Conservation (phyloP, 2,888 invertebrate genomes). For the Metacarcinus magister region DNA sequence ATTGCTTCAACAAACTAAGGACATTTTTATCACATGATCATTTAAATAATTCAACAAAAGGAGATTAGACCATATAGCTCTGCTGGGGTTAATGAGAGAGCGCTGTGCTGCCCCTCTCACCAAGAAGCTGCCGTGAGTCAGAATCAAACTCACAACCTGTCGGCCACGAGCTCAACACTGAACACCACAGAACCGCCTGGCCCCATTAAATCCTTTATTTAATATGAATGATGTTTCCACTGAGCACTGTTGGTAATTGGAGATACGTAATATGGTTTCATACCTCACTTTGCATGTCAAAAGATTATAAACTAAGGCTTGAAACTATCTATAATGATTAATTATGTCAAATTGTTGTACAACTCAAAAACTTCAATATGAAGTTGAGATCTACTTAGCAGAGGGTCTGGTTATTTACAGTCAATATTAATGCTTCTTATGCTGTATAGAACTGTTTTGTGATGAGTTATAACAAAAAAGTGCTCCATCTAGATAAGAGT, state of each 20-base stretch:
- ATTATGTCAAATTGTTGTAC: slow-evolving; percentile 67
- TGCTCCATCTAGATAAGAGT: slow-evolving; percentile 32
- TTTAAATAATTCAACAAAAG: neutral
- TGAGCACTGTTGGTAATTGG: slow-evolving; percentile 45
- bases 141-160: too few relatives aligned
- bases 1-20: slow-evolving; percentile 32
- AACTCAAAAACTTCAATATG: slow-evolving; percentile 80
- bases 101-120: too few relatives aligned
- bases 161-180: too few relatives aligned
- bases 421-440: slow-evolving; percentile 76
- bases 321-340: slow-evolving; percentile 50
- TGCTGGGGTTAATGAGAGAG: too few relatives aligned
- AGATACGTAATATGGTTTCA: slow-evolving; percentile 16
- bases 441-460: slow-evolving; percentile 63
- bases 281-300: slow-evolving; percentile 18
- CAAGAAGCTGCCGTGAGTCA: too few relatives aligned
- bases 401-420: slow-evolving; percentile 70
- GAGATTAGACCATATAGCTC: too few relatives aligned
- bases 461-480: slow-evolving; percentile 46
- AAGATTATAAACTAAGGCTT: slow-evolving; percentile 62
- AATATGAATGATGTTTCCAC: slow-evolving; percentile 63
- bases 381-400: slow-evolving; percentile 79
- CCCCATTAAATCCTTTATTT: neutral
- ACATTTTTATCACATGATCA: neutral
- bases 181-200: too few relatives aligned